Conservation (phyloP, 2,113 vertebrate species). For the Percina caprodes region DNA sequence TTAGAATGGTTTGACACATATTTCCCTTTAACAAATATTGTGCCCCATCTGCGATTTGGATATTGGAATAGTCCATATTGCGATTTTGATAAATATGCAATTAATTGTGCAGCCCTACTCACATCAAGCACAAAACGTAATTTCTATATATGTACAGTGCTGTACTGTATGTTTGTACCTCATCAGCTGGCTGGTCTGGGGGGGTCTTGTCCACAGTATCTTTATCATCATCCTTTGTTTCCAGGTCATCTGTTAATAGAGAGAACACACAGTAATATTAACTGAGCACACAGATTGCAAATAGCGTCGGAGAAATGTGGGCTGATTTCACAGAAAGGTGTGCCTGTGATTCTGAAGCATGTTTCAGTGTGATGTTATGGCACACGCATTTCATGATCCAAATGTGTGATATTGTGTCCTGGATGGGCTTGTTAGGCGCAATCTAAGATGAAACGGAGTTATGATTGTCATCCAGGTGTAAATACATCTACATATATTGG, state of each 20-base stretch:
- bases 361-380: background rate
- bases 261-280: background rate
- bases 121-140: background rate
- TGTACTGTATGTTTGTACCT: conserved; percentile 58
- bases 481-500: background rate
- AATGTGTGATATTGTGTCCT: conserved; percentile 24
- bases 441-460: background rate
- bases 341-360: background rate
- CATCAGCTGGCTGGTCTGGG: conserved; percentile 50
- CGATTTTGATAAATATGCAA: no score
- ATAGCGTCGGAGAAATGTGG: background rate
- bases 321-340: background rate
- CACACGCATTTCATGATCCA: background rate
- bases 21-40: no score
- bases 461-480: conserved; percentile 9
- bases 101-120: background rate
- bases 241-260: conserved; percentile 84
- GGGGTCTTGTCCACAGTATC: conserved; percentile 72
- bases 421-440: conserved; percentile 8
- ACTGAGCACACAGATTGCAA: background rate
- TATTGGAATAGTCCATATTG: no score
- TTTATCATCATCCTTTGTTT: conserved; percentile 80
- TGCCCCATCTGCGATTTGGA: no score
- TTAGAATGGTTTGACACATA: no score
- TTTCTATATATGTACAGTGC: background rate